A percentile compares a stretch with the other conserved stretches of the same genome.
These are phyloP conservation scores for Cryptocephalus moraei DNA, from an alignment of 2,888 invertebrate species.

Conservation along the genomic window DNA sequence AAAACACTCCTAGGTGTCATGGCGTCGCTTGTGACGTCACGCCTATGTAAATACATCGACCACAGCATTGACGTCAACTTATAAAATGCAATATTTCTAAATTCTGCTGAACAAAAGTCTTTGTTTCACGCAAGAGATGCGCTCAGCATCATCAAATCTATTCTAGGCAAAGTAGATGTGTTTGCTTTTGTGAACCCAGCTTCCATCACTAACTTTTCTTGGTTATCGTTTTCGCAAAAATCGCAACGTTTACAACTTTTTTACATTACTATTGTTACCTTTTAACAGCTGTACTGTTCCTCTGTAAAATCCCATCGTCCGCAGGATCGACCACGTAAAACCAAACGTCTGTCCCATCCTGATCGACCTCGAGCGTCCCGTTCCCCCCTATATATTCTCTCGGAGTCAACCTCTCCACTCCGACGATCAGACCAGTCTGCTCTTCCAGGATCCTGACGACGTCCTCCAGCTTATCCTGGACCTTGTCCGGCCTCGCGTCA, in stretches of 20 bases:
- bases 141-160: too few species aligned
- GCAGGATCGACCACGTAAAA: constrained; percentile 75
- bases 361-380: constrained; percentile 61
- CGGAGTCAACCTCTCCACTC: constrained; percentile 75
- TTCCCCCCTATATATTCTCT: constrained; percentile 64
- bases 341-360: constrained; percentile 75
- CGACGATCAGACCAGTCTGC: constrained; percentile 63
- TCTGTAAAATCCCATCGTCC: constrained; percentile 60
- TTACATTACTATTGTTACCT: constrained; percentile 40
- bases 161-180: too few species aligned
- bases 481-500: constrained; percentile 60
- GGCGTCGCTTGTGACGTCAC: too few species aligned
- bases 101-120: too few species aligned
- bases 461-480: constrained; percentile 45
- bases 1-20: too few species aligned
- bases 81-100: too few species aligned
- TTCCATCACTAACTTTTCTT: too few species aligned
- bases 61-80: too few species aligned
- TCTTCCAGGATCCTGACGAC: constrained; percentile 58
- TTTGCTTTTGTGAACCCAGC: too few species aligned
- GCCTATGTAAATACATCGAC: too few species aligned
- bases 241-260: constrained; percentile 12
- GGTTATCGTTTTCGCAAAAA: too few species aligned
- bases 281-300: constrained; percentile 61
- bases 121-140: too few species aligned